phyloP scores from a whole-genome alignment of 2,113 vertebrate genomes.

The Grallaria varia region DNA sequence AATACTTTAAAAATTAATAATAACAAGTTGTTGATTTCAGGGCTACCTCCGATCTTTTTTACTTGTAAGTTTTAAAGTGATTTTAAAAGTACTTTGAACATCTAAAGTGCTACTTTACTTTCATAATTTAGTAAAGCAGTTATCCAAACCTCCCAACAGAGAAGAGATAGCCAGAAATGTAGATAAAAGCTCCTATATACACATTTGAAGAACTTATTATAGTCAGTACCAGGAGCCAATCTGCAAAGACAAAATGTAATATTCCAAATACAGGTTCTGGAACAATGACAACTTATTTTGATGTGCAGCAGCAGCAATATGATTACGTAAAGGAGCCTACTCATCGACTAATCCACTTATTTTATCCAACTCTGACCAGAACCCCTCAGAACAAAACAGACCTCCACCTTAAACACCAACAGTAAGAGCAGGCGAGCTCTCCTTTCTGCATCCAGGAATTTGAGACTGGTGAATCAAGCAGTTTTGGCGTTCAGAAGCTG shows the following conservation, averaged over 20 bases:
- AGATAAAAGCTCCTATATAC: background rate
- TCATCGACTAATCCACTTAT: background rate
- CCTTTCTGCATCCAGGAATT: background rate
- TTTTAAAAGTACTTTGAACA: background rate
- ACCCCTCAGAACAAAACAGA: background rate
- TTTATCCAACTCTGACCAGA: background rate
- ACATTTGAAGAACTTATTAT: background rate
- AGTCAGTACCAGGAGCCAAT: background rate
- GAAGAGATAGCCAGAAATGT: background rate
- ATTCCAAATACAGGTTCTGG: conserved; percentile 21
- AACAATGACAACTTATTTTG: conserved; percentile 4
- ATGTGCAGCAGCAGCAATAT: background rate
- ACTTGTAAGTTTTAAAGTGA: background rate
- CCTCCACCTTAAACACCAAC: background rate
- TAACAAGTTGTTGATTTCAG: background rate
- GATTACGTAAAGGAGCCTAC: conserved; percentile 3
- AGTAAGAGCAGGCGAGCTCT: background rate
- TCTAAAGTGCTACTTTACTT: background rate
- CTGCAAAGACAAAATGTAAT: conserved; percentile 13
- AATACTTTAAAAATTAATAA: background rate
- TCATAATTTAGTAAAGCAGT: background rate
- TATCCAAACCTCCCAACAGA: background rate
- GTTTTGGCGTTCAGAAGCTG: background rate
- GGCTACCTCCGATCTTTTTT: background rate
- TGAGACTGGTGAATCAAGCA: background rate